Percentiles rank a stretch among this genome's conserved stretches.
Evolutionary conservation across 2,113 vertebrate species (phyloP).

Genomic region (Ochotona curzoniae): DNA sequence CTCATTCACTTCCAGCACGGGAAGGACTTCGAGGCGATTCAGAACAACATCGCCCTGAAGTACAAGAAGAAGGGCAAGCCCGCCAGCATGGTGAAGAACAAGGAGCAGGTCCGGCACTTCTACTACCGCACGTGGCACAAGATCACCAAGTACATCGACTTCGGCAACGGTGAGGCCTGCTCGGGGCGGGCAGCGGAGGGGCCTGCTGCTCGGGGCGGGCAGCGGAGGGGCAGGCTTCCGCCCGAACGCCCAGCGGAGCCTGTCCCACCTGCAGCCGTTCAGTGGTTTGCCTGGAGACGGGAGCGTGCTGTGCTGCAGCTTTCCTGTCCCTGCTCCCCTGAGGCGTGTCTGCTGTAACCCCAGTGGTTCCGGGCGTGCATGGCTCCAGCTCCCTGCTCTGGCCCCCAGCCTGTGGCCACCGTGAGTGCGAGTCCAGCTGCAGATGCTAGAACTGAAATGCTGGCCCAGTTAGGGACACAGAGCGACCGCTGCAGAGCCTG

Average conservation of each 20-base stretch:
- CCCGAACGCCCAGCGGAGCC: too few species aligned
- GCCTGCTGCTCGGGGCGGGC: accelerated
- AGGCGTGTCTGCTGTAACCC: not conserved
- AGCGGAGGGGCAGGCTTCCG: not conserved
- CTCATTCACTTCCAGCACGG: constrained; percentile 89
- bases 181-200: too few species aligned
- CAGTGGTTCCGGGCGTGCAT: not conserved
- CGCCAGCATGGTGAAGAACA: constrained; percentile 99
- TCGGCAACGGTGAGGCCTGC: constrained; percentile 94
- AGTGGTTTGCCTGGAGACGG: too few species aligned
- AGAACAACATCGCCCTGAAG: constrained; percentile 98
- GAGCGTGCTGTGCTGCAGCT: too few species aligned
- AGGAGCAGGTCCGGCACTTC: constrained; percentile 98
- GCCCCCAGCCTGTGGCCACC: not conserved
- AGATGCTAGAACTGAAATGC: not conserved
- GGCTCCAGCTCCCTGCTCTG: not conserved
- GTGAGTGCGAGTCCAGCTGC: not conserved
- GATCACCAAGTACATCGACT: constrained; percentile 99
- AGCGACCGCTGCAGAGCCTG: not conserved
- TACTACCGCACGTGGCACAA: constrained; percentile 99
- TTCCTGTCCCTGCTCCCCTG: not conserved
- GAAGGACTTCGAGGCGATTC: constrained; percentile 99
- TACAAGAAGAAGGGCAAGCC: constrained; percentile 99
- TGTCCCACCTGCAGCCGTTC: too few species aligned
- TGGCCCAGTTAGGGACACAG: not conserved